phyloP scores from a whole-genome alignment of 1,140 invertebrate genomes.

The Drosophila jambulina region DNA sequence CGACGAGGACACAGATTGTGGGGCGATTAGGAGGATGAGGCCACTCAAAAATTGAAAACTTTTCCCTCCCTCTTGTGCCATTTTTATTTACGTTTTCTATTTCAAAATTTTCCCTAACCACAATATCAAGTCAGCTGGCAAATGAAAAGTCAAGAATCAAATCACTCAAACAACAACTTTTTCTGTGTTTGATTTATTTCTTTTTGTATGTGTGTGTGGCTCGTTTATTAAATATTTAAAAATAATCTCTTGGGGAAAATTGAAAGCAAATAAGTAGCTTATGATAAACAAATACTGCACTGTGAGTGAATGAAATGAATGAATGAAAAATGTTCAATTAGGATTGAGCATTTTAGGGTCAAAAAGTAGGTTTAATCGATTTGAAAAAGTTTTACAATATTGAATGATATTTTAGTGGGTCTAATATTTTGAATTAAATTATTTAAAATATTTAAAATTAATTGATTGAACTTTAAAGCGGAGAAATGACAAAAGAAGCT shows the following conservation, averaged over 20 bases:
- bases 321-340: constrained; percentile 15
- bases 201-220: background rate
- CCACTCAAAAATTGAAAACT: constrained; percentile 59
- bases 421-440: background rate
- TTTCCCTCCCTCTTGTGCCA: background rate
- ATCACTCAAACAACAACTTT: constrained; percentile 40
- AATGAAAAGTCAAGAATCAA: constrained; percentile 38
- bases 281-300: constrained; percentile 30
- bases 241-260: constrained; percentile 38
- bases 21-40: constrained; percentile 54
- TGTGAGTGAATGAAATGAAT: constrained; percentile 6
- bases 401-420: background rate
- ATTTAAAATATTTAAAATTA: background rate
- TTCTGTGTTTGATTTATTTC: constrained; percentile 13
- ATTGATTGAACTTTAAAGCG: background rate
- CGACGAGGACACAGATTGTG: constrained; percentile 12
- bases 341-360: background rate
- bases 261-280: constrained; percentile 52
- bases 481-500: background rate
- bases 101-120: constrained; percentile 1
- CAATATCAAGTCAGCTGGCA: constrained; percentile 31
- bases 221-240: constrained; percentile 50
- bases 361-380: background rate
- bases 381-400: background rate
- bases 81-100: constrained; percentile 19